Conservation (phyloP, 1,140 invertebrate genomes). For the Asbolus verrucosus region DNA sequence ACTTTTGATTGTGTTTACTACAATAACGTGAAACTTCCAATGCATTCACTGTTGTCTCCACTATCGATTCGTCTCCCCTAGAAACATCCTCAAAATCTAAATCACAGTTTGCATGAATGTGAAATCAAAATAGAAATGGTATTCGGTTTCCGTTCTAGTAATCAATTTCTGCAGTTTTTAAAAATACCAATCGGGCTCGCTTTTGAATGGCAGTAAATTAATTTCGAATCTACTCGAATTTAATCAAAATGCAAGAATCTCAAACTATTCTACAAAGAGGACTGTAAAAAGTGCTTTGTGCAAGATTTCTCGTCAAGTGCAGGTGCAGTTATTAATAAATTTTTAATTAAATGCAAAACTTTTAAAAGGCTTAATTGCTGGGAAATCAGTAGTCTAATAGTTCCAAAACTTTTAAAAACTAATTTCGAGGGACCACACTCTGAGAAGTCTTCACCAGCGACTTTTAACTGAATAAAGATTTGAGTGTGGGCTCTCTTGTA, state of each 20-base stretch:
- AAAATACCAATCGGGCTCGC: constrained; percentile 23
- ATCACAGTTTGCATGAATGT: constrained; percentile 10
- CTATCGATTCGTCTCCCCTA: not conserved
- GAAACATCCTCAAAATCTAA: not conserved
- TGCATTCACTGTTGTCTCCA: constrained; percentile 6
- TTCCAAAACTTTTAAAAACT: not conserved
- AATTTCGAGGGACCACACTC: constrained; percentile 10
- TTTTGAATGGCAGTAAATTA: constrained; percentile 3
- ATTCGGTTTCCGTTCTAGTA: no score
- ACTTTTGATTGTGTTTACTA: constrained; percentile 21
- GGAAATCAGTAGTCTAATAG: no score
- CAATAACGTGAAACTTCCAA: constrained; percentile 1
- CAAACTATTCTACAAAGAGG: constrained; percentile 20
- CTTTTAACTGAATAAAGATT: not conserved
- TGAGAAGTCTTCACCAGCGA: not conserved
- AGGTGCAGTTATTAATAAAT: constrained; percentile 9
- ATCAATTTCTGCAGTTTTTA: no score
- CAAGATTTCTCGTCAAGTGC: not conserved
- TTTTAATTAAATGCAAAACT: constrained; percentile 27
- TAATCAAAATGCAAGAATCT: constrained; percentile 9
- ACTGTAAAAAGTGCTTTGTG: constrained; percentile 10
- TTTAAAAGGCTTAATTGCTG: constrained; percentile 14
- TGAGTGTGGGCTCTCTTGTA: not conserved
- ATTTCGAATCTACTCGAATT: constrained; percentile 1
- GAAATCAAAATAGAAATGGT: not conserved